Evolutionary conservation across 2,797 vertebrate genomes (phyloP).

Genomic region (Neoniphon sammara): DNA sequence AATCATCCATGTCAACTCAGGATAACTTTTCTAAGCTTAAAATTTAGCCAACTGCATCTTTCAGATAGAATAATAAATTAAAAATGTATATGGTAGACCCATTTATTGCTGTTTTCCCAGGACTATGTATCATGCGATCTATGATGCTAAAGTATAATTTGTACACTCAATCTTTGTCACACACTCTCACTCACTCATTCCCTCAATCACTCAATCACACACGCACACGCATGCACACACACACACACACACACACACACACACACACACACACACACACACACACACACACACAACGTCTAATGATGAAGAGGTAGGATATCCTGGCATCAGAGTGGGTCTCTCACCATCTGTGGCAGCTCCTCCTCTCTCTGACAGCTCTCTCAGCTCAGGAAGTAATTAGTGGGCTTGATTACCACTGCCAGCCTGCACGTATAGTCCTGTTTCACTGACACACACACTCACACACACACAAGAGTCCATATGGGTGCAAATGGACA

Average conservation of each 20-base stretch:
- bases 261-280: conserved; percentile 8
- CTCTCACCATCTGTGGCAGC: conserved; percentile 81
- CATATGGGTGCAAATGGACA: conserved; percentile 44
- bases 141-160: conserved; percentile 57
- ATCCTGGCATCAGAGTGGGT: conserved; percentile 74
- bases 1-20: background rate
- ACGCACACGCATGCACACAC: conserved; percentile 66
- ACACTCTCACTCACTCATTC: conserved; percentile 38
- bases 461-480: conserved; percentile 17
- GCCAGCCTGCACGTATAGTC: conserved; percentile 51
- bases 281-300: conserved; percentile 27
- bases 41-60: too few species aligned
- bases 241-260: conserved; percentile 16
- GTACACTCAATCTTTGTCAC: conserved; percentile 47
- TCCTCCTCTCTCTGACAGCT: conserved; percentile 79
- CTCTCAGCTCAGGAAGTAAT: conserved; percentile 80
- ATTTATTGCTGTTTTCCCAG: background rate
- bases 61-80: background rate
- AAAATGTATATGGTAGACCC: conserved; percentile 13
- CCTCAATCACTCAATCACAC: conserved; percentile 57
- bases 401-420: conserved; percentile 76
- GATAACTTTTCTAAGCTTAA: background rate
- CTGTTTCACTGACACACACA: conserved; percentile 44
- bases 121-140: conserved; percentile 7
- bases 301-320: conserved; percentile 78